phyloP scores from a whole-genome alignment of 2,113 vertebrate genomes.

The Corvus hawaiiensis region DNA sequence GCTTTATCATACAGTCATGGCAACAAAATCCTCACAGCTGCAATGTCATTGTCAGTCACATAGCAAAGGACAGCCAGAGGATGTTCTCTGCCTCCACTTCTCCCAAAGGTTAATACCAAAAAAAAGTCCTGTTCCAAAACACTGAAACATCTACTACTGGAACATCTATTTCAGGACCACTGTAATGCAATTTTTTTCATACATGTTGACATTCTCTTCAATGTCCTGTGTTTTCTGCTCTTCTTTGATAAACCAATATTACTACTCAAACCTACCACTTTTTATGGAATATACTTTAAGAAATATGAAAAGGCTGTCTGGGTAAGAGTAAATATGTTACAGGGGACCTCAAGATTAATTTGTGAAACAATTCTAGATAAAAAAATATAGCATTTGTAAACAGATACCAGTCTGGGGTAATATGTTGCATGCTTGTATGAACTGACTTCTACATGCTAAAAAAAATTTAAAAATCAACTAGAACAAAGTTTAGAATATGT shows the following conservation, averaged over 20 bases:
- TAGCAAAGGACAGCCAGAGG: neutral
- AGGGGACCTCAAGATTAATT: neutral
- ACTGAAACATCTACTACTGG: neutral
- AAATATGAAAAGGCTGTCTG: neutral
- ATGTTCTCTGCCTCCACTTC: neutral
- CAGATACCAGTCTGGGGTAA: neutral
- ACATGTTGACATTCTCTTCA: neutral
- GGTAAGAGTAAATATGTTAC: neutral
- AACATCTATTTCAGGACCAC: neutral
- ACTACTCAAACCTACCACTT: neutral
- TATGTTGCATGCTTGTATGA: neutral
- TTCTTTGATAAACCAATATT: neutral
- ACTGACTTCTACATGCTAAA: neutral
- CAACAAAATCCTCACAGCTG: constrained; percentile 10
- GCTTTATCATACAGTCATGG: neutral
- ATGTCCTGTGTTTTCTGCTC: neutral
- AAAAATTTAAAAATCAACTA: neutral
- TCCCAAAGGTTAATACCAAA: neutral
- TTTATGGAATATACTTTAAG: neutral
- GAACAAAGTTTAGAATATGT: neutral
- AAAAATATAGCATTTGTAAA: neutral
- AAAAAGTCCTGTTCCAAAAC: neutral
- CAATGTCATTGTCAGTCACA: neutral
- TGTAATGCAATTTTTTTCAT: neutral
- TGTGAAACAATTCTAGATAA: neutral